Base-by-base conservation (phyloP, 64 coral and sea anemone species). In the Acropora tenuis region DNA sequence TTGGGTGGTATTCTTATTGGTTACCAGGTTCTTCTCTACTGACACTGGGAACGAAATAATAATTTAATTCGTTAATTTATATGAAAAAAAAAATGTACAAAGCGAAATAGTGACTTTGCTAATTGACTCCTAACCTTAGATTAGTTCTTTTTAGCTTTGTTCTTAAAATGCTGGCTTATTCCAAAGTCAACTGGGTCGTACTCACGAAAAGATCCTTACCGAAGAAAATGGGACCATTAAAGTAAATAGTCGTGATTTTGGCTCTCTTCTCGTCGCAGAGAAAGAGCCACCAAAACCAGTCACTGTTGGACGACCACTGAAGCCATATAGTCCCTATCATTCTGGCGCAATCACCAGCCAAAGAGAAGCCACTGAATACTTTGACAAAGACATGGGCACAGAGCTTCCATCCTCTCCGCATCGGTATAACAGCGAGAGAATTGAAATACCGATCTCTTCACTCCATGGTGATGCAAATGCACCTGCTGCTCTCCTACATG, bases 391-490 rank as follows among this genome's bases (percentile, higher is more conserved):
- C 3, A 43, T 71, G 45, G 8, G 1, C 10, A 1, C 65, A 47
- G 8, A 8, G 19, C 63, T 43, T 19, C 43, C 8, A 18, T 48
- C 9, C 49, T 41, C 65, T n/a, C 53, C 41, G 57, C 79, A 50
- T 17, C 79, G 5, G 30, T 42, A 82, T 41, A 41, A 12, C 13
- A 40, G 50, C 8, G 42, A 85, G 17, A 69, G 68, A 65, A 85
- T 85, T 85, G 82, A 71, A 17, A 85, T 85, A 85, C 82, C 82
- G 72, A 85, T 85, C 44, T 85, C 82, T 41, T 85, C 82, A n/a
- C 82, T 85, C 1, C 50, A 49, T 4, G 17, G 58, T 17, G 17
- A 41, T 4, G 61, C 45, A 16, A 85, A 18, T 43, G 72, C 43
- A 41, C 46, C 41, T 85, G 48, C 8, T 18, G 13, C 43, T 44